Base-by-base conservation (phyloP, 1,140 invertebrate genomes). In the Eciton burchellii region DNA sequence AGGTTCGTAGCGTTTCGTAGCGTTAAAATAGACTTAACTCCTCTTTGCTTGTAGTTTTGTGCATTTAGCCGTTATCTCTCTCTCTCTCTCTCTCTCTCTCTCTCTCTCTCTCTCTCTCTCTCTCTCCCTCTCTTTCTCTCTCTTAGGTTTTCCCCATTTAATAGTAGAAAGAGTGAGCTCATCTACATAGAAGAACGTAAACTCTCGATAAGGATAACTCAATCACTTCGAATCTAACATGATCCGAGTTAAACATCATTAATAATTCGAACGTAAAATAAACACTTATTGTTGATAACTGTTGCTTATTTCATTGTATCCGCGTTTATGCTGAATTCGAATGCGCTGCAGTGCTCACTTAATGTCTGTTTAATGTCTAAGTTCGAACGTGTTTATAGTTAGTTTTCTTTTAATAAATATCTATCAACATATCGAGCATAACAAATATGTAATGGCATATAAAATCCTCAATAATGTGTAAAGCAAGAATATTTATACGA, bases 21-120 rank as follows among this genome's bases (percentile, higher is more conserved):
- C n/a, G n/a, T n/a, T n/a, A 76, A 84, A 82, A 82, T 84, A 76
- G 35, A 84, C 63, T 82, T 77, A 56, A 82, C n/a, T 41, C 26
- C 70, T 24, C 24, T 66, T 81, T 41, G 21, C 41, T 63, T 57
- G 65, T 70, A 87, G 21, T 49, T 82, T 88, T 88, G 85, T 87
- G 82, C 77, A 73, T 45, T 85, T 82, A 83, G 49, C 60, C 74
- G 66, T 70, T 70, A 29, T 56, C 35, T 56, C 45, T 11, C 8
- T 47, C 3, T 54, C 52, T 54, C 52, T 54, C n/a, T 54, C 3
- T 54, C 52, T 54, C 49, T 16, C 9, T 52, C 14, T 21, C 9
- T 29, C 16, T 70, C 26, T 63, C 49, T 16, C 9, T 52, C 14
- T 21, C 9, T n/a, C n/a, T n/a, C n/a, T n/a, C n/a, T n/a, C n/a